These are phyloP conservation scores for Danaus chrysippus DNA, from an alignment of 2,888 invertebrate species.

Conservation along the genomic window DNA sequence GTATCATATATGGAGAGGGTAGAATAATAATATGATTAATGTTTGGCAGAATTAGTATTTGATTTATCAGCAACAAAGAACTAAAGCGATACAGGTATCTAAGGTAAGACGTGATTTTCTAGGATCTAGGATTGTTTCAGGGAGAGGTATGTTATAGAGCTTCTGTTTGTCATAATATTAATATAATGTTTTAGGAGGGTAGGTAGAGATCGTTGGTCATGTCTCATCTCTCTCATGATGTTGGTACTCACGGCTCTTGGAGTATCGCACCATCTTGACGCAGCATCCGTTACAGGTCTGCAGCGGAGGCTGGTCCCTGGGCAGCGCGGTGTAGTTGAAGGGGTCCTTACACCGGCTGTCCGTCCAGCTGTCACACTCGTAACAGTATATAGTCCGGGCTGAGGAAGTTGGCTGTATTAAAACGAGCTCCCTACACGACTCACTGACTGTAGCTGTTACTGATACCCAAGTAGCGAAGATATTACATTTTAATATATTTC, in stretches of 20 bases:
- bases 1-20: neutral
- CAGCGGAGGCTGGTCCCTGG: conserved; percentile 91
- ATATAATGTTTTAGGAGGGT: too few relatives aligned
- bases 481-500: too few relatives aligned
- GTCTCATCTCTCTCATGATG: neutral
- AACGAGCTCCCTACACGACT: neutral
- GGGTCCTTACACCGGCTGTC: conserved; percentile 94
- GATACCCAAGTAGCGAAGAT: too few relatives aligned
- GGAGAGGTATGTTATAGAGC: too few relatives aligned
- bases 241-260: conserved; percentile 88
- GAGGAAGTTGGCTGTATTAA: conserved; percentile 31
- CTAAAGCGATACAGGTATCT: too few relatives aligned
- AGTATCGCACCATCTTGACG: conserved; percentile 96
- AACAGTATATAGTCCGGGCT: conserved; percentile 95
- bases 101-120: too few relatives aligned
- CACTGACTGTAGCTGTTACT: too few relatives aligned
- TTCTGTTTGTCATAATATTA: too few relatives aligned
- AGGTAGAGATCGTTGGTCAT: too few relatives aligned
- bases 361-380: conserved; percentile 96
- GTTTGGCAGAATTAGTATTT: too few relatives aligned
- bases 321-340: conserved; percentile 94
- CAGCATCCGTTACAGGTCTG: conserved; percentile 96
- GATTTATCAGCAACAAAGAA: too few relatives aligned
- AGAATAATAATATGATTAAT: neutral
- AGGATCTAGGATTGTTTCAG: too few relatives aligned